phyloP scores from a whole-genome alignment of 1,140 invertebrate genomes.

The Drosophila miranda region DNA sequence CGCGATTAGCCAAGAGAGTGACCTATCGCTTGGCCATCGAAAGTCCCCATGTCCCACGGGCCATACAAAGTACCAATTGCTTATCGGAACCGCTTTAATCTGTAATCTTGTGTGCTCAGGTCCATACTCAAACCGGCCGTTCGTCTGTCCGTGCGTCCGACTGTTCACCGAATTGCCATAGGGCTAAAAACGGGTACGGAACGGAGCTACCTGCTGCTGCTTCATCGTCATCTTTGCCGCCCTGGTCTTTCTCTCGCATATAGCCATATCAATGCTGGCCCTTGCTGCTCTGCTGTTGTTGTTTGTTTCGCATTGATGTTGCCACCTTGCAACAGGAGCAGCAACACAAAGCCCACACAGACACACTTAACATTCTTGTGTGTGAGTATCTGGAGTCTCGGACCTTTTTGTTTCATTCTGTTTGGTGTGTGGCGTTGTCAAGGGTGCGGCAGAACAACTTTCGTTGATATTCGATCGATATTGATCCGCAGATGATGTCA shows the following conservation, averaged over 20 bases:
- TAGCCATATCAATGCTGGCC: conserved; percentile 56
- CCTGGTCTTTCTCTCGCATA: not conserved
- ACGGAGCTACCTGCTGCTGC: conserved; percentile 38
- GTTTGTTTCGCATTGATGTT: conserved; percentile 63
- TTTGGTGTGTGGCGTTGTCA: conserved; percentile 16
- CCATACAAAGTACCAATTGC: conserved; percentile 51
- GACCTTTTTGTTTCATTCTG: conserved; percentile 4
- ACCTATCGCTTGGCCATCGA: not conserved
- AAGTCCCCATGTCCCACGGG: not conserved
- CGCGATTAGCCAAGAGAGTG: too few species aligned
- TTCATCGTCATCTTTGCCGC: not conserved
- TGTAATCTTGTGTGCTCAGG: conserved; percentile 51
- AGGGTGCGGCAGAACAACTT: conserved; percentile 51
- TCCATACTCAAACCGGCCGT: conserved; percentile 8
- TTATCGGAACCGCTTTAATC: conserved; percentile 33
- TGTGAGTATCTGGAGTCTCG: too few species aligned
- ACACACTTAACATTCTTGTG: too few species aligned
- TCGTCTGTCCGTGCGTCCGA: conserved; percentile 9
- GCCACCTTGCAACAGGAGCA: conserved; percentile 56
- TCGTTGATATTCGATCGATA: conserved; percentile 60
- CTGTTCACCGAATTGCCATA: conserved; percentile 44
- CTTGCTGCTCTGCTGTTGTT: conserved; percentile 38
- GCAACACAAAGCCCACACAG: not conserved
- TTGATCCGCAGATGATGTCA: conserved; percentile 73
- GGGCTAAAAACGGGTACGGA: conserved; percentile 2